Base-by-base conservation (phyloP, 2,113 vertebrate genomes). In the Syrmaticus mikado region DNA sequence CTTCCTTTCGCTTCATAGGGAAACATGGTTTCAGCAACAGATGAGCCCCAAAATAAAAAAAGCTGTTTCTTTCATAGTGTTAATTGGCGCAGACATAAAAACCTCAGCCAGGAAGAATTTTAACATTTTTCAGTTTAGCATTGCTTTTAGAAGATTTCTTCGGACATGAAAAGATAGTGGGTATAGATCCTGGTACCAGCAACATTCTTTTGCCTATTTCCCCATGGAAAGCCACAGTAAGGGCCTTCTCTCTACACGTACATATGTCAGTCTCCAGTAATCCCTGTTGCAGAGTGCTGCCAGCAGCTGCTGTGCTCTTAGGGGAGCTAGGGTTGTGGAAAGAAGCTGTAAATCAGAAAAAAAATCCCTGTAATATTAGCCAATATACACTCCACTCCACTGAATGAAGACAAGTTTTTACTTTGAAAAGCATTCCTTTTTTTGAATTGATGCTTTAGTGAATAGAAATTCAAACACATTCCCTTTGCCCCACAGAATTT, bases 281-380 rank as follows among this genome's bases (percentile, higher is more conserved):
- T 16, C 10, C 36, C 28, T 38, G 24, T 8, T 38, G 41, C 43
- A 57, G 52, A 43, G n/a, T 21, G 60, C 50, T 66, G 70, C 71
- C 57, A 72, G 48, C 9, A 36, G 32, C n/a, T 34, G 48, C 36
- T 68, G n/a, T 25, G 21, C 15, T 34, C 61, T 45, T 19, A 17
- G 45, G 28, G 71, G 78, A 82, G 65, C 19, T 73, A 13, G 36
- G 10, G 22, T 43, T 48, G 43, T 11, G 21, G 68, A 74, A 72
- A 86, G 38, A 79, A 58, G 48, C 5, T 88, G 58, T 14, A 83
- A 83, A 93, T 43, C n/a, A 73, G 58, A 72, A 93, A 72, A 72
- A 93, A 5, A 58, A 84, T 25, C 28, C 6, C 0, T 7, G 13
- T 46, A 27, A n/a, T 55, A n/a, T 34, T 67, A 64, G 46, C 25